Evolutionary conservation across 53 echinoderm and acorn worm species (phyloP), one percentile per base, ranked within the genome.

Genomic region (Echinarachnius parma): DNA sequence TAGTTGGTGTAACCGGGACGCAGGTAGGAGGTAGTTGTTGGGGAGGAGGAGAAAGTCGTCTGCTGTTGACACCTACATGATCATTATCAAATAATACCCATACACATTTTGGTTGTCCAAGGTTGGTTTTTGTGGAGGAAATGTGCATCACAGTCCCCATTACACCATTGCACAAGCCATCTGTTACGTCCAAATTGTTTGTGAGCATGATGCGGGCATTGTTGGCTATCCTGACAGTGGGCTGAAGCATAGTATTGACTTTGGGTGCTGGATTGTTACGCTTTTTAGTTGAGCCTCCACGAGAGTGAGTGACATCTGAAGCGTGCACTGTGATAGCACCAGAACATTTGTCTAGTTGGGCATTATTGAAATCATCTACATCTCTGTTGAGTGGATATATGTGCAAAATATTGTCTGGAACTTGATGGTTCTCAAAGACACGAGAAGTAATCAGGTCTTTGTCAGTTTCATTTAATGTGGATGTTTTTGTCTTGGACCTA

Each of bases 61-160:
- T 79, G 27, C 28, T 30, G 9, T 48, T 64, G 29, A 47, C 29
- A 34, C 78, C 78, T 31, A 78, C 53, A 46, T 11, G 8, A 15
- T 49, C 13, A 63, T 63, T 78, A 19, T 65, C 66, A 78, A 78
- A 78, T 0, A 35, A 42, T 5, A 79, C 31, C 28, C 57, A 79
- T 10, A 79, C 44, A 54, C 31, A 49, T 34, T 64, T 36, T 79
- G 79, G 67, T 53, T 66, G 57, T 31, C 57, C 55, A 53, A 52
- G 42, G 34, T 59, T 30, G 9, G 54, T 23, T 21, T 63, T 64
- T 21, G 46, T 48, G 20, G 13, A 27, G 15, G 31, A 8, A 49
- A 78, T 62, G 15, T 28, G 5, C 44, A 23, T 46, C 23, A 48
- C 53, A 35, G 21, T 64, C 26, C 66, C 52, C 28, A 32, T 36